Evolutionary conservation across 2,797 vertebrate genomes (phyloP).

Genomic region (Phrynocephalus forsythii): DNA sequence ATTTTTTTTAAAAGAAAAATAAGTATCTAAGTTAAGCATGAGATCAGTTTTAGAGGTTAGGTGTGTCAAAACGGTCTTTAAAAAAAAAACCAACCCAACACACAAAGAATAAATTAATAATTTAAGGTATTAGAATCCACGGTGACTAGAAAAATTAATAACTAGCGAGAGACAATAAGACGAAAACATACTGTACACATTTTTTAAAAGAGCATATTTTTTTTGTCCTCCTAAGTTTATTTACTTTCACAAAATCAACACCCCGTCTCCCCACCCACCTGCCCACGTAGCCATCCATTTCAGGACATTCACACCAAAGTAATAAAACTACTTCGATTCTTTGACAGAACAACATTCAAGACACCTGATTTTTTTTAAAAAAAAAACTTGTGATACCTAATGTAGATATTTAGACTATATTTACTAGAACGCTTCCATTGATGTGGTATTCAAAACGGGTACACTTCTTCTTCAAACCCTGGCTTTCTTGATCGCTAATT

Average conservation of each 20-base stretch:
- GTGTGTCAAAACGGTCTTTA: slow-evolving; percentile 74
- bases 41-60: slow-evolving; percentile 78
- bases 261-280: slow-evolving; percentile 13
- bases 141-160: slow-evolving; percentile 79
- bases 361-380: background rate
- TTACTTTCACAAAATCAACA: slow-evolving; percentile 56
- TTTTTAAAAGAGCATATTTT: slow-evolving; percentile 53
- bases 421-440: background rate
- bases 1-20: slow-evolving; percentile 38
- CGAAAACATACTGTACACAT: slow-evolving; percentile 69
- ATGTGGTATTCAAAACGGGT: background rate
- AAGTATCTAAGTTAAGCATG: slow-evolving; percentile 71
- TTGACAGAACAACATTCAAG: background rate
- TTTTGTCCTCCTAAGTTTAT: slow-evolving; percentile 53
- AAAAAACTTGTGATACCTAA: slow-evolving; percentile 12
- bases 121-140: slow-evolving; percentile 94
- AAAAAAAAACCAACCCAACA: slow-evolving; percentile 69
- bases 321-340: background rate
- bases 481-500: background rate
- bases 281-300: slow-evolving; percentile 70
- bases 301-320: slow-evolving; percentile 63
- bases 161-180: slow-evolving; percentile 74
- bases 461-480: background rate
- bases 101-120: slow-evolving; percentile 97
- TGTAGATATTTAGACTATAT: slow-evolving; percentile 48